Percentiles rank a stretch among this genome's conserved stretches.
These are phyloP conservation scores for Thymelicus lineola DNA, from an alignment of 2,888 invertebrate species.

Conservation along the genomic window DNA sequence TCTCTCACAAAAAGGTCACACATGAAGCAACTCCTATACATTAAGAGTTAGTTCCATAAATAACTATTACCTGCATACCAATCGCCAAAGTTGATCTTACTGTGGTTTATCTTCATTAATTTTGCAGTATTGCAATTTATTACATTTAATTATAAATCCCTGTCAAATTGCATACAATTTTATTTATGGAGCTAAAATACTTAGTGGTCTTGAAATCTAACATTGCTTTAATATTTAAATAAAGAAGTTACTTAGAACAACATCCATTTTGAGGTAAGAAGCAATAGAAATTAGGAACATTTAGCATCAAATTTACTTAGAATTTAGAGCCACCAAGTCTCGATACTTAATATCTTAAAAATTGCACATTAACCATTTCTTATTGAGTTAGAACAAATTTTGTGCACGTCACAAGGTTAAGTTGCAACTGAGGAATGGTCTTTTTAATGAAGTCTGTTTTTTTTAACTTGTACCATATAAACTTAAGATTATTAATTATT, in stretches of 20 bases:
- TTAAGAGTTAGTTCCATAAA: constrained; percentile 60
- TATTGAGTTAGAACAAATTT: constrained; percentile 46
- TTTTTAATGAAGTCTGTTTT: constrained; percentile 28
- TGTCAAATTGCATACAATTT: constrained; percentile 5
- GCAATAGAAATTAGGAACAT: constrained; percentile 23
- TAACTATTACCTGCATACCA: constrained; percentile 25
- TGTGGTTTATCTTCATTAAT: background rate
- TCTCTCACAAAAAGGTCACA: constrained; percentile 60
- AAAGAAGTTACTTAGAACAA: constrained; percentile 9
- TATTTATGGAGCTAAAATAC: constrained; percentile 34
- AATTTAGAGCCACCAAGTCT: constrained; percentile 10
- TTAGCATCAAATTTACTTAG: constrained; percentile 6
- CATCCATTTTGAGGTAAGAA: constrained; percentile 1
- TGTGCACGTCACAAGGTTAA: constrained; percentile 65
- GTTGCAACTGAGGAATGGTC: constrained; percentile 58
- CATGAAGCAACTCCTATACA: constrained; percentile 50
- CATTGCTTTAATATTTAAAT: constrained; percentile 30
- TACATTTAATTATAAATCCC: background rate
- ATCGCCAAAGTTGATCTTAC: background rate
- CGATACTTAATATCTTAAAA: constrained; percentile 19
- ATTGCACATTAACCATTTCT: constrained; percentile 34
- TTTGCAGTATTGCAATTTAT: constrained; percentile 4
- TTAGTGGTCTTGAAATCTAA: constrained; percentile 12
- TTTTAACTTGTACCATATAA: background rate
- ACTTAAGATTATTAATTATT: background rate